Evolutionary conservation across 2,888 invertebrate species (phyloP).

Genomic region (Macaria liturata): DNA sequence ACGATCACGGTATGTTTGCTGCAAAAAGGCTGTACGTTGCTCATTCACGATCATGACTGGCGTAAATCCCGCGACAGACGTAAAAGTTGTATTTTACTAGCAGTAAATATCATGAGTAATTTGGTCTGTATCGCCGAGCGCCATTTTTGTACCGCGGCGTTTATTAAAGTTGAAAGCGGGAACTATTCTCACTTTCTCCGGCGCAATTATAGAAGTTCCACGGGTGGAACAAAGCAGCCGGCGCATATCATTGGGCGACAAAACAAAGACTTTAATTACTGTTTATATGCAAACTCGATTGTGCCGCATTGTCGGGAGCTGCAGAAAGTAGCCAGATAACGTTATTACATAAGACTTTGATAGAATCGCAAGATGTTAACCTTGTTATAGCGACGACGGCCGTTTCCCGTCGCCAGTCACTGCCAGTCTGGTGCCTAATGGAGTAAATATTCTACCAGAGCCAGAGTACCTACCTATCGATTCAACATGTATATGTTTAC

Average conservation of each 20-base stretch:
- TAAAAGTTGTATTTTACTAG: slow-evolving; percentile 16
- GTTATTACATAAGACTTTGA: slow-evolving; percentile 60
- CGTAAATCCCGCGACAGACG: slow-evolving; percentile 26
- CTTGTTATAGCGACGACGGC: slow-evolving; percentile 61
- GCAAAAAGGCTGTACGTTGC: slow-evolving; percentile 20
- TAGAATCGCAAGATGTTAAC: slow-evolving; percentile 68
- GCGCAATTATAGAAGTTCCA: slow-evolving; percentile 33
- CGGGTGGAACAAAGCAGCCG: slow-evolving; percentile 30
- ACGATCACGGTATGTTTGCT: slow-evolving; percentile 21
- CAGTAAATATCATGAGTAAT: slow-evolving; percentile 21
- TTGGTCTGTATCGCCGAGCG: slow-evolving; percentile 9
- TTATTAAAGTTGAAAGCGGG: slow-evolving; percentile 4
- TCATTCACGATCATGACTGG: slow-evolving; percentile 31
- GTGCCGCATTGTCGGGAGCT: slow-evolving; percentile 37
- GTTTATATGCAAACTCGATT: slow-evolving; percentile 42
- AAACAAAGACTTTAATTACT: slow-evolving; percentile 41
- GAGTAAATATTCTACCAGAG: slow-evolving; percentile 49
- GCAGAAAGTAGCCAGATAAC: slow-evolving; percentile 52
- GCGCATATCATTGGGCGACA: slow-evolving; percentile 25
- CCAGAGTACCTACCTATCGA: slow-evolving; percentile 26
- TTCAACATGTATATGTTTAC: not conserved
- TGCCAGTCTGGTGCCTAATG: slow-evolving; percentile 53
- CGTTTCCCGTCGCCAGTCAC: slow-evolving; percentile 54
- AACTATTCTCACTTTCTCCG: slow-evolving; percentile 7
- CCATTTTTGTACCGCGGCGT: slow-evolving; percentile 7